Percentiles rank a stretch among this genome's conserved stretches.
Conservation (phyloP, 2,888 invertebrate genomes). For the Sinohyriopsis cumingii region DNA sequence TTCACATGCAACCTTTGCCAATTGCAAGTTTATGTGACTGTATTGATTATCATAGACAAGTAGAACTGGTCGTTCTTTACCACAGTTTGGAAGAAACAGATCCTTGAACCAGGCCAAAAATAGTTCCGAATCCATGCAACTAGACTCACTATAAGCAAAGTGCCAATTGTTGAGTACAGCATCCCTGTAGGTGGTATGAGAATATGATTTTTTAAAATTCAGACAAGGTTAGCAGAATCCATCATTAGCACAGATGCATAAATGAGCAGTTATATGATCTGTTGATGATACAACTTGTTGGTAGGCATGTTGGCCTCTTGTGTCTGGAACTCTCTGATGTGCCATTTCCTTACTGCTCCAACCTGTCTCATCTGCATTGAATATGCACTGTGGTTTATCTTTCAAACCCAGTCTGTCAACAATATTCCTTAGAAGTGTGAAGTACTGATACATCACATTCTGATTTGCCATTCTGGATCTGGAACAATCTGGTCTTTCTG, state of each 20-base stretch:
- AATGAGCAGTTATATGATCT: constrained; percentile 11
- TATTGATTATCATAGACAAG: constrained; percentile 16
- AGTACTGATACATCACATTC: too few relatives aligned
- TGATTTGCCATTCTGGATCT: too few relatives aligned
- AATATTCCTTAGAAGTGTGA: too few relatives aligned
- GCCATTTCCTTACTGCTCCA: too few relatives aligned
- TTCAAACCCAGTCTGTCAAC: too few relatives aligned
- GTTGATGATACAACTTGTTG: constrained; percentile 2
- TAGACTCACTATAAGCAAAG: constrained; percentile 1
- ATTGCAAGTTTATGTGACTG: too few relatives aligned
- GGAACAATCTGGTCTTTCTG: too few relatives aligned
- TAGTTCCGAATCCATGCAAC: constrained; percentile 18
- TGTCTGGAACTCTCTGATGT: too few relatives aligned
- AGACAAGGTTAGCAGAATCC: constrained; percentile 13
- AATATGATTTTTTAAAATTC: constrained; percentile 5
- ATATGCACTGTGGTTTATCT: too few relatives aligned
- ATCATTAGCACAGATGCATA: constrained; percentile 12
- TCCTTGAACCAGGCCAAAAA: constrained; percentile 8
- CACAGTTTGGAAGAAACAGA: constrained; percentile 14
- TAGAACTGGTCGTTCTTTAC: neutral
- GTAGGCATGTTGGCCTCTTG: neutral
- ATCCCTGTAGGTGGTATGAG: constrained; percentile 1
- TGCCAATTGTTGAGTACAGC: constrained; percentile 7
- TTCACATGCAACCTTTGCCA: too few relatives aligned
- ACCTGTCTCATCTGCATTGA: too few relatives aligned